Percentiles rank a stretch among this genome's conserved stretches.
These are phyloP conservation scores for Drosophila jambulina DNA, from an alignment of 1,140 invertebrate species.

Conservation along the genomic window DNA sequence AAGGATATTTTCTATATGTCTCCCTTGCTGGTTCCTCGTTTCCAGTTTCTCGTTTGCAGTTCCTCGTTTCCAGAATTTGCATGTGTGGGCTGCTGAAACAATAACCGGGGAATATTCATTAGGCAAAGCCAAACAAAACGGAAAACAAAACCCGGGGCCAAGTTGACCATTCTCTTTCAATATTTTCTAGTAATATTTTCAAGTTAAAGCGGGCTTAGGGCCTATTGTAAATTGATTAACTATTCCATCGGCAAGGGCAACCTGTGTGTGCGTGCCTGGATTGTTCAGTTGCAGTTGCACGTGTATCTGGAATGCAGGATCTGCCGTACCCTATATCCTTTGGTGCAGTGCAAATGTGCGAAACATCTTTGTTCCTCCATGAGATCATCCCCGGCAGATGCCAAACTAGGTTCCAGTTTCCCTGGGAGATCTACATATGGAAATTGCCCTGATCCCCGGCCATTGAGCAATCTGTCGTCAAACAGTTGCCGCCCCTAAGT, in stretches of 20 bases:
- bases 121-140: constrained; percentile 62
- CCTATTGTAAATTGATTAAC: constrained; percentile 76
- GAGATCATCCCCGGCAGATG: constrained; percentile 69
- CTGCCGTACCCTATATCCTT: constrained; percentile 49
- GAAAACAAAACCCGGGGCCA: constrained; percentile 62
- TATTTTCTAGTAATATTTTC: constrained; percentile 73
- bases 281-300: constrained; percentile 71
- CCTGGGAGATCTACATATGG: constrained; percentile 20
- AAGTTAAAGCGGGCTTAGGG: constrained; percentile 78
- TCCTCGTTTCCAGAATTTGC: constrained; percentile 65
- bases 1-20: constrained; percentile 35
- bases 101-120: constrained; percentile 70
- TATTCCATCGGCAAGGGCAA: constrained; percentile 48
- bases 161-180: constrained; percentile 62
- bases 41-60: constrained; percentile 15
- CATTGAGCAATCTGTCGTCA: constrained; percentile 83
- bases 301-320: constrained; percentile 36
- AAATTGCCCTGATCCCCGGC: constrained; percentile 65
- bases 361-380: constrained; percentile 72
- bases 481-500: constrained; percentile 78
- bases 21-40: constrained; percentile 44
- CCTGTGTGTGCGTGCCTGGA: constrained; percentile 35
- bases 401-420: constrained; percentile 38
- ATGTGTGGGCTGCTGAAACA: constrained; percentile 63
- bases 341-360: constrained; percentile 70